Percentiles rank a stretch among this genome's conserved stretches.
These are phyloP conservation scores for Nothobranchius kuhntae DNA, from an alignment of 2,113 vertebrate species.

Conservation along the genomic window DNA sequence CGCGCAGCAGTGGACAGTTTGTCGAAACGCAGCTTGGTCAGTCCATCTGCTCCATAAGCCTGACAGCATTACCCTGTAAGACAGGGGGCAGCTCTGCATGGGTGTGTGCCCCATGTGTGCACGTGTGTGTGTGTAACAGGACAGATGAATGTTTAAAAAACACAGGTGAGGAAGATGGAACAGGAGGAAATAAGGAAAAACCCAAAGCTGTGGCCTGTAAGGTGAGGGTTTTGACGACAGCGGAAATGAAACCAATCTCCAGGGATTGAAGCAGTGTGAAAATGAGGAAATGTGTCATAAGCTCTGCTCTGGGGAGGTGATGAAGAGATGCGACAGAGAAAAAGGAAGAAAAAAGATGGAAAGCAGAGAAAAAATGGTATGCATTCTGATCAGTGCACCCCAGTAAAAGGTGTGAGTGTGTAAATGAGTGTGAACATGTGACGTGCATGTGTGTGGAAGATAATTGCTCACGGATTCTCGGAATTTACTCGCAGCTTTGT, in stretches of 20 bases:
- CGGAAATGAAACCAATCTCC: constrained; percentile 66
- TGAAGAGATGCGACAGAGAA: neutral
- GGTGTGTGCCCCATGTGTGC: no score
- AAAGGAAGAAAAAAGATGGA: constrained; percentile 2
- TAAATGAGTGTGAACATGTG: constrained; percentile 36
- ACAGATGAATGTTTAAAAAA: constrained; percentile 16
- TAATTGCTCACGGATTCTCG: neutral
- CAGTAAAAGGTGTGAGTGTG: constrained; percentile 37
- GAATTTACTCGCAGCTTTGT: constrained; percentile 11
- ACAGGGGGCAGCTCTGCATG: constrained; percentile 38
- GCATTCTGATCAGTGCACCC: constrained; percentile 10
- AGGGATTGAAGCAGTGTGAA: constrained; percentile 50
- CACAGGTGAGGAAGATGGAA: constrained; percentile 32
- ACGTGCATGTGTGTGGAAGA: constrained; percentile 12
- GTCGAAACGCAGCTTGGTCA: constrained; percentile 63
- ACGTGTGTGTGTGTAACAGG: constrained; percentile 4
- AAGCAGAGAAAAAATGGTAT: neutral
- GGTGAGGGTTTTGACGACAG: constrained; percentile 52
- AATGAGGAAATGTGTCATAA: constrained; percentile 58
- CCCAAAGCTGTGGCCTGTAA: constrained; percentile 40
- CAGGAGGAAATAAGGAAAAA: constrained; percentile 38
- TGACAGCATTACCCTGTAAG: constrained; percentile 46
- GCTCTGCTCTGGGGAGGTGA: constrained; percentile 22
- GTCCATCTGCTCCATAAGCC: constrained; percentile 71
- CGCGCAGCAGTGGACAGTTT: constrained; percentile 58